Base-by-base conservation (phyloP, 1,140 invertebrate species). In the Diprion similis region DNA sequence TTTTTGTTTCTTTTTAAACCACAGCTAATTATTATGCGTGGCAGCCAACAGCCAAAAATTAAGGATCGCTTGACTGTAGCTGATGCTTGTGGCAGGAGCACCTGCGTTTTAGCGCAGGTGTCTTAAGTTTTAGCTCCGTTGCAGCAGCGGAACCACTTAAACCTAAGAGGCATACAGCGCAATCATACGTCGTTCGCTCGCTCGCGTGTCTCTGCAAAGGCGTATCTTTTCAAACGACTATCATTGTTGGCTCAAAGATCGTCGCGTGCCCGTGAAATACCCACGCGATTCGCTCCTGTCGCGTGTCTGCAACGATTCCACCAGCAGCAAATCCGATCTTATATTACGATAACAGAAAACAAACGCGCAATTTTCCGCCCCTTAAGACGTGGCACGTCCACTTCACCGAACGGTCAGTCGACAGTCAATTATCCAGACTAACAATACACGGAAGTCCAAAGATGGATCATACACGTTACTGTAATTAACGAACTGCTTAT, bases 11-110 rank as follows among this genome's bases (percentile, higher is more conserved):
- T 59, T 37, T 17, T 17, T 8, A 59, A 59, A 59, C 51, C 51
- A 59, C 51, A 15, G 51, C 51, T 59, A 75, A 80, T 81, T 79
- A 80, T 81, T 80, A 81, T 81, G 80, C 79, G 71, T 46, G 72
- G 71, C 77, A 79, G 69, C 76, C 79, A 80, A 76, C 76, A 73
- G 75, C 69, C 75, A 77, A 80, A 81, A 82, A 82, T 82, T 76
- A 79, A 80, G 75, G 24, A 37, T 37, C 24, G 24, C 24, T 37
- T 37, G 24, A 6, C 24, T 37, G 24, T 37, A 37, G 24, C 24
- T 80, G 79, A 82, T 79, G 78, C 75, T 78, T 73, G 78, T 76
- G 73, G 71, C 51, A 77, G 75, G 73, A 70, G 80, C 81, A 79
- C 72, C 78, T 81, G 79, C 78, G 68, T 66, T 78, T 73, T 37